Percentiles rank a stretch among this genome's conserved stretches.
These are phyloP conservation scores for Aphidius ervi DNA, from an alignment of 1,140 invertebrate genomes.

Conservation along the genomic window DNA sequence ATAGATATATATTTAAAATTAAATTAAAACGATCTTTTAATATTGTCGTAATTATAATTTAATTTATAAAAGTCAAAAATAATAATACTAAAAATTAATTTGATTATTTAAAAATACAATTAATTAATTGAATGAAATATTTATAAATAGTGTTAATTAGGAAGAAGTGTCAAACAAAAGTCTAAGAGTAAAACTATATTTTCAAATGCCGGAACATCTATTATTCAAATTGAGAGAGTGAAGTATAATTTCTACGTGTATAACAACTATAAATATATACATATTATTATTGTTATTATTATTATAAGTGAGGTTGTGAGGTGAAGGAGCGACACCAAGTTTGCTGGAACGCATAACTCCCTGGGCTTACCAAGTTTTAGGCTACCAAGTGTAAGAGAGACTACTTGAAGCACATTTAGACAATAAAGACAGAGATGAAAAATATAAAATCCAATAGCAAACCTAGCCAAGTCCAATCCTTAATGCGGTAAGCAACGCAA, in stretches of 20 bases:
- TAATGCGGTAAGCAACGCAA: constrained; percentile 25
- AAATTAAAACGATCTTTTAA: no score
- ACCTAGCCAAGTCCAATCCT: constrained; percentile 13
- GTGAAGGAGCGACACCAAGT: constrained; percentile 21
- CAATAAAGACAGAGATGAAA: neutral
- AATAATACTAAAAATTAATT: no score
- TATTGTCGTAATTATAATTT: no score
- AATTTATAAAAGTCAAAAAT: no score
- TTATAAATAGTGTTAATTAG: no score
- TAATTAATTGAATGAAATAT: no score
- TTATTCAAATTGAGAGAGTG: constrained; percentile 34
- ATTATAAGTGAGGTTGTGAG: neutral
- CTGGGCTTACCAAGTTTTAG: constrained; percentile 32
- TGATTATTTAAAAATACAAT: no score
- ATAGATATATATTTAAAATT: no score
- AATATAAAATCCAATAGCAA: constrained; percentile 6
- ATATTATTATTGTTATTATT: neutral
- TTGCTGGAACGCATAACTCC: constrained; percentile 34
- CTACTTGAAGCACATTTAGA: neutral
- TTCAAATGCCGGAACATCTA: constrained; percentile 25
- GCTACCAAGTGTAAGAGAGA: neutral
- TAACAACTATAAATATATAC: neutral
- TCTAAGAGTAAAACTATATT: no score
- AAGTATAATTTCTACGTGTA: neutral
- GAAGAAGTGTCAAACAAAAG: no score